phyloP scores from a whole-genome alignment of 2,797 vertebrate genomes.

The Takifugu ocellatus region DNA sequence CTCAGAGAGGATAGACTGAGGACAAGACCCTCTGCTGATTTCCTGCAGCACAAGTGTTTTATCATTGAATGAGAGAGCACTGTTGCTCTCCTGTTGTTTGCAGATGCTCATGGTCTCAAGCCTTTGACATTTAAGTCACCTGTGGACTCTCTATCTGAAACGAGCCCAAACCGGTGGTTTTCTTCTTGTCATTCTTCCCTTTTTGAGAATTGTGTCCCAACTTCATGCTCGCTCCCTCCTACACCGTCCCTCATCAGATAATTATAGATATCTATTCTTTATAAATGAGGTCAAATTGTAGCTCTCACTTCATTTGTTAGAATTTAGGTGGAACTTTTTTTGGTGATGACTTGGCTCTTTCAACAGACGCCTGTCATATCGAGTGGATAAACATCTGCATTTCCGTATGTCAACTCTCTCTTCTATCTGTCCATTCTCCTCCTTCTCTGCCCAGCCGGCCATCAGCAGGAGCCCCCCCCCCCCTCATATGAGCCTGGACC shows the following conservation, averaged over 20 bases:
- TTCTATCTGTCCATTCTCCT: too few relatives aligned
- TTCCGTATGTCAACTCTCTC: neutral
- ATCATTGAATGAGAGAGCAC: neutral
- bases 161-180: conserved; percentile 64
- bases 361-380: conserved; percentile 25
- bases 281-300: conserved; percentile 71
- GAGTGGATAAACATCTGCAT: conserved; percentile 16
- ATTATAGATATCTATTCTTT: conserved; percentile 68
- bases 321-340: conserved; percentile 49
- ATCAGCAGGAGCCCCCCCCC: too few relatives aligned
- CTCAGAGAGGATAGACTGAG: neutral
- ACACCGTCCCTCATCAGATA: conserved; percentile 56
- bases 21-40: neutral
- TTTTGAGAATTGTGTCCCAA: conserved; percentile 58
- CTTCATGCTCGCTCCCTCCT: conserved; percentile 51
- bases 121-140: conserved; percentile 16
- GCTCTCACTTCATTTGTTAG: conserved; percentile 56
- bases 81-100: neutral
- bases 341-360: conserved; percentile 48
- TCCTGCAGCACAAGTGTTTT: neutral
- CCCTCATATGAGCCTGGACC: too few relatives aligned
- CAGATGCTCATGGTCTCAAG: neutral
- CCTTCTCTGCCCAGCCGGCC: too few relatives aligned
- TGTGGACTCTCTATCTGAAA: conserved; percentile 38
- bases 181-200: conserved; percentile 56